Percentiles rank a stretch among this genome's conserved stretches.
These are phyloP conservation scores for Eudyptes chrysolophus DNA, from an alignment of 2,113 vertebrate genomes.

Conservation along the genomic window DNA sequence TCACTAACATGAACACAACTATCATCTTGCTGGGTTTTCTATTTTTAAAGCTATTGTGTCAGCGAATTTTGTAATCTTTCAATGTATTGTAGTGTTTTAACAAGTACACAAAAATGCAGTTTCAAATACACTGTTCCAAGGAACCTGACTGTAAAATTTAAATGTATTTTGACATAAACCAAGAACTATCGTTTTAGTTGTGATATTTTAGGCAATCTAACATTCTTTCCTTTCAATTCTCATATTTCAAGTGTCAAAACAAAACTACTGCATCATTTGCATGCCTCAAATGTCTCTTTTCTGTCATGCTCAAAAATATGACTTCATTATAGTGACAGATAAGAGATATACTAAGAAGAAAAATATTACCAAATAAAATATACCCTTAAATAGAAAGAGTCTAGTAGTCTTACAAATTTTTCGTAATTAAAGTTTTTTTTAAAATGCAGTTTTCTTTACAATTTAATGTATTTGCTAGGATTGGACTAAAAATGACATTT, in stretches of 20 bases:
- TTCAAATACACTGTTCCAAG: not conserved
- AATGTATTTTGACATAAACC: conserved; percentile 39
- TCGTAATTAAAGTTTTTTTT: not conserved
- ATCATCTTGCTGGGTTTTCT: not conserved
- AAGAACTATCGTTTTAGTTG: conserved; percentile 40
- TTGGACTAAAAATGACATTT: not conserved
- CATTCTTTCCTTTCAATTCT: conserved; percentile 39
- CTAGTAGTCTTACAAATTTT: not conserved
- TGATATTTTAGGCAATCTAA: conserved; percentile 21
- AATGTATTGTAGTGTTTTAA: not conserved
- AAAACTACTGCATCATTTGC: not conserved
- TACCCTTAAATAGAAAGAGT: not conserved
- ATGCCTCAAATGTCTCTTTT: not conserved
- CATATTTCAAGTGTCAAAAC: not conserved
- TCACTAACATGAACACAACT: not conserved
- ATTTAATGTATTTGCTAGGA: not conserved
- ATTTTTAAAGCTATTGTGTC: not conserved
- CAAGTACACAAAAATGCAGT: not conserved
- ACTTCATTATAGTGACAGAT: not conserved
- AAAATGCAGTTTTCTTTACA: not conserved
- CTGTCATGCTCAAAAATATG: not conserved
- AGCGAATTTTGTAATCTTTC: not conserved
- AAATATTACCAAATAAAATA: not conserved
- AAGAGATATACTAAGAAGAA: not conserved
- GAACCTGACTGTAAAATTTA: conserved; percentile 34